Evolutionary conservation across 2,888 invertebrate species (phyloP).

Genomic region (Noctua janthe): DNA sequence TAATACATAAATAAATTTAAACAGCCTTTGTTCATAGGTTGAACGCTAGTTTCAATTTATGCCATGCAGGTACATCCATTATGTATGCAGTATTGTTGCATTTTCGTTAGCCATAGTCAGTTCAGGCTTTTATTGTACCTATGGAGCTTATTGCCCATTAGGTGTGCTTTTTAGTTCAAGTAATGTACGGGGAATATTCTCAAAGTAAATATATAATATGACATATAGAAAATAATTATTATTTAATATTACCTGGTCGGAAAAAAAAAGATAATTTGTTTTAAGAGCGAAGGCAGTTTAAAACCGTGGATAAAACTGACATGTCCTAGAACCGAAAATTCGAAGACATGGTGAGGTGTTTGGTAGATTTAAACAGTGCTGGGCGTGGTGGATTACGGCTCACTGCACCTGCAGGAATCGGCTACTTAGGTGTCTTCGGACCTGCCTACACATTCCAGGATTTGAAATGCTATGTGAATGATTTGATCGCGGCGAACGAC

Average conservation of each 20-base stretch:
- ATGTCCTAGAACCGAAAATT: neutral
- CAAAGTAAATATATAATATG: no score
- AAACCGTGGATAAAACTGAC: no score
- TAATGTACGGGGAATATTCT: no score
- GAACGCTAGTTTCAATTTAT: constrained; percentile 31
- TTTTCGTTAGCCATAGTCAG: constrained; percentile 23
- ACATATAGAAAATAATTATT: no score
- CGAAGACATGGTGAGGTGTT: neutral
- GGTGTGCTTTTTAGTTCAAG: neutral
- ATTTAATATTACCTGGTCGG: no score
- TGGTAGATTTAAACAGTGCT: no score
- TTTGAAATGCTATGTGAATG: neutral
- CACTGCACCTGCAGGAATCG: neutral
- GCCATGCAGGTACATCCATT: constrained; percentile 27
- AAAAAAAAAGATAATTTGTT: no score
- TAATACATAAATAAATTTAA: neutral
- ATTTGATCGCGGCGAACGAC: neutral
- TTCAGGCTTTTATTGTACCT: neutral
- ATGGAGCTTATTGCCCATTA: neutral
- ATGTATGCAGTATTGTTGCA: constrained; percentile 32
- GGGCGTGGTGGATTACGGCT: neutral
- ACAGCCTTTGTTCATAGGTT: neutral
- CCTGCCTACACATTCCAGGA: neutral
- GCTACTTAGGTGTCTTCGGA: neutral
- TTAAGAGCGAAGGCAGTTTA: no score